These are phyloP conservation scores for Epizoanthus fatuus DNA, from an alignment of 92 coral and sea anemone species.

Conservation along the genomic window DNA sequence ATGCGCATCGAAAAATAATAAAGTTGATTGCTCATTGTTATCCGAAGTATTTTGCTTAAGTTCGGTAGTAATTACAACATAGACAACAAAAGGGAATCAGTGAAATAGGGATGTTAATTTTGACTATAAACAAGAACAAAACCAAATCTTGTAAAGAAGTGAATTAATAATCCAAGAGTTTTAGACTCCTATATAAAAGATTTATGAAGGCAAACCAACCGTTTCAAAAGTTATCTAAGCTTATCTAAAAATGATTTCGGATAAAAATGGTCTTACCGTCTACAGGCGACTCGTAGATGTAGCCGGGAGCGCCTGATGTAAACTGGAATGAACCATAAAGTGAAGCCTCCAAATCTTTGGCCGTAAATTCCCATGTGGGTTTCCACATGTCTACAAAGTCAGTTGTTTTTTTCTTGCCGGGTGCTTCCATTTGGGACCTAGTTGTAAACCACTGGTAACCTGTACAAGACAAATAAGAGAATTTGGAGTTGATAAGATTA, in stretches of 20 bases:
- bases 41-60: conserved; percentile 13
- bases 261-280: conserved; percentile 4
- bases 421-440: conserved; percentile 1
- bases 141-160: background rate
- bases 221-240: background rate
- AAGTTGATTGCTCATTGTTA: conserved; percentile 46
- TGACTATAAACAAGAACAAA: conserved; percentile 13
- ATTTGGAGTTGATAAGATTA: background rate
- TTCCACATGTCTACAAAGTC: conserved; percentile 11
- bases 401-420: background rate
- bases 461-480: background rate
- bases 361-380: conserved; percentile 35
- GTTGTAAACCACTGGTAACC: background rate
- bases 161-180: conserved; percentile 2
- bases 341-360: background rate
- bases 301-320: background rate
- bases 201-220: background rate
- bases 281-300: background rate
- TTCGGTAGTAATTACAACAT: conserved; percentile 44
- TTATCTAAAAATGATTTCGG: background rate
- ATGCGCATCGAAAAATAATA: conserved; percentile 21
- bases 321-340: conserved; percentile 9
- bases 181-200: background rate
- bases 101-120: conserved; percentile 23
- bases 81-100: conserved; percentile 9